phyloP scores from a whole-genome alignment of 2,113 vertebrate genomes.

The Anhinga rufa region DNA sequence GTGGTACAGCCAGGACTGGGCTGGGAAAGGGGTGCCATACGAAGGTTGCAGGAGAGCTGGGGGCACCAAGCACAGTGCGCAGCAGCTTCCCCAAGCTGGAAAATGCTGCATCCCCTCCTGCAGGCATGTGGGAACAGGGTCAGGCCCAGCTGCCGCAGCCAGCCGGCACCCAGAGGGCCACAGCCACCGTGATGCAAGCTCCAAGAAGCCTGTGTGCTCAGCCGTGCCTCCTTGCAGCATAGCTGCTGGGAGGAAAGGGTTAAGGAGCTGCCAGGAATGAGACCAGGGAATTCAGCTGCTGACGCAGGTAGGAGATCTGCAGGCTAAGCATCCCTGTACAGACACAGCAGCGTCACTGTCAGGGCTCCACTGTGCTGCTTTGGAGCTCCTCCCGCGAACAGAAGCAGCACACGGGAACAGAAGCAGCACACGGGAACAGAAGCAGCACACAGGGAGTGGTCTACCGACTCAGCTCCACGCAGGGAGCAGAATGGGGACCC shows the following conservation, averaged over 20 bases:
- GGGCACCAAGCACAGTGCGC: not conserved
- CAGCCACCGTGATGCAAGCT: fast-evolving
- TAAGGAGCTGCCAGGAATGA: not conserved
- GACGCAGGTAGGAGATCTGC: slow-evolving; percentile 52
- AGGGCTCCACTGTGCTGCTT: not conserved
- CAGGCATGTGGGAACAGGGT: not conserved
- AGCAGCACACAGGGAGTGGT: not conserved
- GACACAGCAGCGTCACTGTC: not conserved
- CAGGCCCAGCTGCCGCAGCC: fast-evolving
- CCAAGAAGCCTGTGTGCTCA: not conserved
- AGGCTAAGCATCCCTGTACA: not conserved
- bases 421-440: no score
- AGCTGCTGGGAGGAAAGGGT: not conserved
- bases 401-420: not conserved
- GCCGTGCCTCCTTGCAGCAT: not conserved
- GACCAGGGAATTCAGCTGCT: slow-evolving; percentile 47
- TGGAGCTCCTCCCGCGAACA: not conserved
- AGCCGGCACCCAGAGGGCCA: not conserved
- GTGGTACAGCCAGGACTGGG: not conserved
- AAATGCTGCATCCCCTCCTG: not conserved
- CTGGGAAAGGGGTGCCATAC: not conserved
- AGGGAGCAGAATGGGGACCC: not conserved
- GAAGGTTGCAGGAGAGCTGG: not conserved
- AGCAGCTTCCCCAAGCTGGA: not conserved
- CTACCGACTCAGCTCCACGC: fast-evolving